Conservation (phyloP, 2,113 vertebrate species). For the Upupa epops region DNA sequence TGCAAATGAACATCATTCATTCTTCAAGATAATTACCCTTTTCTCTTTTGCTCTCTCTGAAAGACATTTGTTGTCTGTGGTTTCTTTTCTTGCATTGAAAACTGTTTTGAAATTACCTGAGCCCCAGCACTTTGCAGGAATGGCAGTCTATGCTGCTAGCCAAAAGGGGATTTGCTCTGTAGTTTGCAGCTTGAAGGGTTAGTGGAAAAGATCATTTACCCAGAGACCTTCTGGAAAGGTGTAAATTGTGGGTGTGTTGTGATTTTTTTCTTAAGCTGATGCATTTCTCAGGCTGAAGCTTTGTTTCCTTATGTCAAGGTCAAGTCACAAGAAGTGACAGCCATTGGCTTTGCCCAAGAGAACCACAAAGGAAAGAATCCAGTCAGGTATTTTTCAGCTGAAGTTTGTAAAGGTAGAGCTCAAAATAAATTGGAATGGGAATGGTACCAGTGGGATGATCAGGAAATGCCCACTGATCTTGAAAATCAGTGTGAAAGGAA, state of each 20-base stretch:
- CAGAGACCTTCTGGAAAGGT: neutral
- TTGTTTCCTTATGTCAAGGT: neutral
- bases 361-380: neutral
- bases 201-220: neutral
- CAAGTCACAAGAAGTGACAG: neutral
- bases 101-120: neutral
- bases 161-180: neutral
- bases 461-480: neutral
- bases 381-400: neutral
- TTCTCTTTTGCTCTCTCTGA: neutral
- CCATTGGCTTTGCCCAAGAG: neutral
- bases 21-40: neutral
- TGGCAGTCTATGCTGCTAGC: neutral
- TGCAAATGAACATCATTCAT: neutral
- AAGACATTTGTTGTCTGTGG: neutral
- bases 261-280: neutral
- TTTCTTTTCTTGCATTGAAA: constrained; percentile 17
- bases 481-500: neutral
- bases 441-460: neutral
- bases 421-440: neutral
- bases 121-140: neutral
- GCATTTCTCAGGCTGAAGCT: neutral
- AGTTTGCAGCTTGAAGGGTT: neutral
- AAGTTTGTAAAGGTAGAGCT: neutral
- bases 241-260: neutral